phyloP scores from a whole-genome alignment of 2,888 invertebrate genomes.

The Athetis lepigone region DNA sequence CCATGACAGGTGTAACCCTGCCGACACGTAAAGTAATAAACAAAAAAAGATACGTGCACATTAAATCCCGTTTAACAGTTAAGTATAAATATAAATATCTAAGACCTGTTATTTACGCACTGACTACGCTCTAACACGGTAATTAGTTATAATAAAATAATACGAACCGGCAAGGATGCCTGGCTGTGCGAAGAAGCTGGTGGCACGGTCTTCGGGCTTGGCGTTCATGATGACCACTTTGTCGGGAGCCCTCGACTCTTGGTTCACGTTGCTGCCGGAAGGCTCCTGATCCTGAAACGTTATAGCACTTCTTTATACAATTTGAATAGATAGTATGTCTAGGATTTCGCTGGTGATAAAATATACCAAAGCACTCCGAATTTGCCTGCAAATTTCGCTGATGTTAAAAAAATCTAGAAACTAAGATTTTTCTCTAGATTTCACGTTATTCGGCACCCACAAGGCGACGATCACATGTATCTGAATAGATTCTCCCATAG shows the following conservation, averaged over 20 bases:
- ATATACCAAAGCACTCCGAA: not conserved
- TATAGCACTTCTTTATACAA: conserved; percentile 36
- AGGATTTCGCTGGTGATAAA: not conserved
- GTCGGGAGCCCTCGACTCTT: conserved; percentile 85
- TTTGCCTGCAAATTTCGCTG: conserved; percentile 1
- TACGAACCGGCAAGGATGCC: conserved; percentile 96
- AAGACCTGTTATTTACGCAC: too few relatives aligned
- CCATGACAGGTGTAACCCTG: too few relatives aligned
- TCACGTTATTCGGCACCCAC: not conserved
- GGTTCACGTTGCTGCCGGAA: conserved; percentile 81
- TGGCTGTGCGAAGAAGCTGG: conserved; percentile 98
- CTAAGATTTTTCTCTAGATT: too few relatives aligned
- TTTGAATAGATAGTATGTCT: conserved; percentile 11
- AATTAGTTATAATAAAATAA: too few relatives aligned
- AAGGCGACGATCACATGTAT: not conserved
- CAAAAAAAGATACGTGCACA: too few relatives aligned
- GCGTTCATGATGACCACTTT: conserved; percentile 95
- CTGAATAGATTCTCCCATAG: conserved; percentile 5
- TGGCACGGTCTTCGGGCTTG: conserved; percentile 95
- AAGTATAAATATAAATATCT: too few relatives aligned
- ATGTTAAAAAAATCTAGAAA: not conserved
- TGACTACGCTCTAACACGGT: too few relatives aligned
- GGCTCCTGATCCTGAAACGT: conserved; percentile 84
- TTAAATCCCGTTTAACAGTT: too few relatives aligned
- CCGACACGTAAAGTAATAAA: too few relatives aligned